Base-by-base conservation (phyloP, 2,888 invertebrate species). In the Apamea epomidion region DNA sequence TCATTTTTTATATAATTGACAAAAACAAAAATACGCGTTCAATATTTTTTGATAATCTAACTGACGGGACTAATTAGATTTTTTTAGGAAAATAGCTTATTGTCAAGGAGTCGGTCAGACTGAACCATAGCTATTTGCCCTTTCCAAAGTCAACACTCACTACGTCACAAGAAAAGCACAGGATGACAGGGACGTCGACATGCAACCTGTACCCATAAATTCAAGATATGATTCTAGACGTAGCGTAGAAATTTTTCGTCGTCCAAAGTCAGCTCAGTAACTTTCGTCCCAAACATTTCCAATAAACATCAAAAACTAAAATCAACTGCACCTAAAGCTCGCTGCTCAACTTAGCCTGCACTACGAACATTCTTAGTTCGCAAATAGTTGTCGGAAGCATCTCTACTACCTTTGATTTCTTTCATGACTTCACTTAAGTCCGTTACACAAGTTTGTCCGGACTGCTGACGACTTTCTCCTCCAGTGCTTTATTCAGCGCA, bases 331-430 rank as follows among this genome's bases (percentile, higher is more conserved):
- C 73, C 80, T 78, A 54, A 65, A 78, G 79, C 71, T 65, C 64
- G 42, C 51, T 29, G n/a, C 62, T 67, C 58, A 25, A 77, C 65
- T 74, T 67, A 42, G 75, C 74, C 51, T 64, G 72, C 72, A 32
- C 71, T 72, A 62, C 70, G 69, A 79, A 78, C 68, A 62, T 78
- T 74, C 76, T 78, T 21, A 84, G 80, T 88, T 83, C 77, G 60
- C 78, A 81, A 87, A 88, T 85, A 88, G 81, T 88, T 88, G 84
- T 73, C 76, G 65, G 74, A 80, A 76, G 78, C 84, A 76, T 86
- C 82, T 76, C 68, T 70, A 69, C 78, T 88, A 82, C 83, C 79
- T 85, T 83, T 85, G 85, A 88, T 88, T 88, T 85, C 88, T 88
- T 88, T 83, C 81, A 67, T 54, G 77, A 87, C 76, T 82, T 88